Base-by-base conservation (phyloP, 1,140 invertebrate species). In the Diprion similis region DNA sequence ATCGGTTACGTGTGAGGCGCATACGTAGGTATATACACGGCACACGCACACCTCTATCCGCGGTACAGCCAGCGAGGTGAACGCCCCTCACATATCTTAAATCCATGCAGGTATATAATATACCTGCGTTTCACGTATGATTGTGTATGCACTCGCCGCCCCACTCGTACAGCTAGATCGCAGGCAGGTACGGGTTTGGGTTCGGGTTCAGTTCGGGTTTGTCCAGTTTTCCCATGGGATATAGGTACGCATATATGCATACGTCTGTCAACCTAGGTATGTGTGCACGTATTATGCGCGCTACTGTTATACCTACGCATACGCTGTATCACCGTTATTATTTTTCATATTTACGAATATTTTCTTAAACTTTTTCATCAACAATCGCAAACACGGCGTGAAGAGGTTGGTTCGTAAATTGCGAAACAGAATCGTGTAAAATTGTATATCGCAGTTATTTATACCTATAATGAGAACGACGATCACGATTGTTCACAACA, bases 41-140 rank as follows among this genome's bases (percentile, higher is more conserved):
- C 24, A 37, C 2, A 37, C 24, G 24, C 24, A 37, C 24, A 37
- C 24, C 24, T 37, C 24, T 59, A 9, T 9, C 6, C n/a, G 51
- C 51, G 9, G 51, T 17, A 17, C 11, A 59, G 51, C 51, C 51
- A 17, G 79, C 78, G 82, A 85, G 83, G 83, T 83, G 82, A 85
- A 85, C 82, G 84, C 83, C 82, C 82, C 82, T 77, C 81, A 78
- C 82, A 80, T 84, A 85, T 84, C 82, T 85, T 80, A 84, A 84
- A 85, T 84, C 80, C 78, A 79, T 73, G 79, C 78, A 70, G 75
- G 71, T 78, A 74, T 74, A 77, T 76, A 78, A 74, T 24, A 45
- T 73, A 72, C 71, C 65, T 76, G 67, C 72, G 69, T 68, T 15
- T 47, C 70, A n/a, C 73, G 18, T 59, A 66, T 70, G 74, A 68